These are phyloP conservation scores for Corythornis leucogaster DNA, from an alignment of 2,797 vertebrate species.

Conservation along the genomic window DNA sequence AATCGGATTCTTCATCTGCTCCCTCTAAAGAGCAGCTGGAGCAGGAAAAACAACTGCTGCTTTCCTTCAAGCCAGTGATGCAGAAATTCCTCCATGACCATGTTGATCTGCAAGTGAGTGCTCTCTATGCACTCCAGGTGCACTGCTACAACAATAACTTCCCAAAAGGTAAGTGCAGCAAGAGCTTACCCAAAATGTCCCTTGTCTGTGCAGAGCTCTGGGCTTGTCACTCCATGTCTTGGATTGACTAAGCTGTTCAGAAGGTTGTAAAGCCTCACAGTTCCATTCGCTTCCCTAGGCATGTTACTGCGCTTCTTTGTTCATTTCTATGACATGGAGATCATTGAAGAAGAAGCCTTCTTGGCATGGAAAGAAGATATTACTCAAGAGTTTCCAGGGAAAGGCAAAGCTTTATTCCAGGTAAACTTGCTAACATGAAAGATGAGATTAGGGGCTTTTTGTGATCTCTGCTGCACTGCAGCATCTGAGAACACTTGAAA, in stretches of 20 bases:
- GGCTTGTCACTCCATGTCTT: background rate
- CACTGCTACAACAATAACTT: conserved; percentile 94
- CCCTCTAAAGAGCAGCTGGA: conserved; percentile 95
- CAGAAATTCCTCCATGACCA: conserved; percentile 99
- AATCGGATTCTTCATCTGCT: conserved; percentile 88
- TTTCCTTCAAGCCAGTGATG: conserved; percentile 98
- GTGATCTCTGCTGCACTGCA: background rate
- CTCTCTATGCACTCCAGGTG: conserved; percentile 97
- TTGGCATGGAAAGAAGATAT: conserved; percentile 99
- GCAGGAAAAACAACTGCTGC: conserved; percentile 94
- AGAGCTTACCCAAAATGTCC: accelerated
- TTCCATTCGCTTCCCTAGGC: conserved; percentile 69
- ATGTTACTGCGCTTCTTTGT: conserved; percentile 99
- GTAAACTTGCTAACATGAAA: conserved; percentile 63
- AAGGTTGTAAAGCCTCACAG: accelerated
- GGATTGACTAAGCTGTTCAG: accelerated
- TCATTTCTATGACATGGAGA: conserved; percentile 99
- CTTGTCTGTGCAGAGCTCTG: background rate
- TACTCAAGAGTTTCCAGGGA: conserved; percentile 98
- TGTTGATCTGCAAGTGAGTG: conserved; percentile 96
- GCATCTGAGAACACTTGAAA: accelerated
- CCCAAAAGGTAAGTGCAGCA: conserved; percentile 87
- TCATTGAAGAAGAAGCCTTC: conserved; percentile 99
- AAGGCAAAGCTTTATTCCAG: conserved; percentile 99
- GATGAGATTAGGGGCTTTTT: too few relatives aligned